These are phyloP conservation scores for Agrochola macilenta DNA, from an alignment of 2,888 invertebrate species.

Conservation along the genomic window DNA sequence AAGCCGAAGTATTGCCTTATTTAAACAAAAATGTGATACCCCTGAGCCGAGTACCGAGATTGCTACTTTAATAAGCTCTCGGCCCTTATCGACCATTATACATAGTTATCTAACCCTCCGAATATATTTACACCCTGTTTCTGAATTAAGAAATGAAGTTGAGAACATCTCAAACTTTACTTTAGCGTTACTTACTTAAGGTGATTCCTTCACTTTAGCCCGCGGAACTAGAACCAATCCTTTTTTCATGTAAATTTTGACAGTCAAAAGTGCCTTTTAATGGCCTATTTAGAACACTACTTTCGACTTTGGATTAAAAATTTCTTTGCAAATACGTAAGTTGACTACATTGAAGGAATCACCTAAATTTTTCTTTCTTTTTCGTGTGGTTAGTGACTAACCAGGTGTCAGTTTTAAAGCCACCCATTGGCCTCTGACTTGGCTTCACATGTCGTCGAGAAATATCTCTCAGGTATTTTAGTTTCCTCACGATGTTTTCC, in stretches of 20 bases:
- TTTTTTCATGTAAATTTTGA: background rate
- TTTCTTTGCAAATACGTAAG: background rate
- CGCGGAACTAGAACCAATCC: no score
- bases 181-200: background rate
- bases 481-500: no score
- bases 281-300: background rate
- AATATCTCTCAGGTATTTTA: no score
- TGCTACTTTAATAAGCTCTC: slow-evolving; percentile 43
- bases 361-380: background rate
- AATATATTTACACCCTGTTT: background rate
- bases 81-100: slow-evolving; percentile 27
- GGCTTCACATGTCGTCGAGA: no score
- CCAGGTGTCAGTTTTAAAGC: no score
- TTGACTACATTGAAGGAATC: background rate
- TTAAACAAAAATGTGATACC: slow-evolving; percentile 43
- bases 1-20: slow-evolving; percentile 14
- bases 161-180: background rate
- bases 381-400: no score
- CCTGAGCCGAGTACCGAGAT: slow-evolving; percentile 34
- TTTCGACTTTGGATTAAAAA: background rate
- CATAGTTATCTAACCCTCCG: slow-evolving; percentile 36
- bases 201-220: no score
- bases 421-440: no score
- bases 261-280: background rate
- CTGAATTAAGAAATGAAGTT: background rate